Base-by-base conservation (phyloP, 1,140 invertebrate species). In the Diplogasteroides magnus region DNA sequence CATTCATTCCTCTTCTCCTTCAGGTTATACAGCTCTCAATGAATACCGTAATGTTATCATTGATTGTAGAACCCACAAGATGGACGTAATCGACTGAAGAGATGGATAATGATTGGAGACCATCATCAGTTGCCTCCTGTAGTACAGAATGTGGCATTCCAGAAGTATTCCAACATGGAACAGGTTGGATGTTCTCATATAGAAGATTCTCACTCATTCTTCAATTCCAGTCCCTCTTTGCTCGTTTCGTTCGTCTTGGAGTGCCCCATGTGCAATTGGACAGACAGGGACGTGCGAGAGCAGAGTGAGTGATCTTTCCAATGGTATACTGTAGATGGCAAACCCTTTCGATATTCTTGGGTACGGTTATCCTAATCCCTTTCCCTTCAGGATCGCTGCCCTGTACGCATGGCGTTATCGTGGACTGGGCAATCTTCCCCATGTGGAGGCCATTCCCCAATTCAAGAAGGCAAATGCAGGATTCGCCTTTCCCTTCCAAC, bases 21-120 rank as follows among this genome's bases (percentile, higher is more conserved):
- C 96, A 99, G 84, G 85, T 86, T 72, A 72, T n/a, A n/a, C n/a
- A n/a, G n/a, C n/a, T n/a, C n/a, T n/a, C n/a, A n/a, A n/a, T n/a
- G n/a, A n/a, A n/a, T n/a, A n/a, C n/a, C n/a, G n/a, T n/a, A n/a
- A n/a, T n/a, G n/a, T n/a, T n/a, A n/a, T n/a, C n/a, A n/a, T n/a
- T n/a, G n/a, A 27, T 68, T 73, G 31, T 73, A 86, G 83, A 98
- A 97, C 85, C 94, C 96, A 0, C 89, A 97, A 81, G 93, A 98
- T 82, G 94, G 94, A 1, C 89, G 89, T 58, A 98, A 95, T 84
- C 88, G 96, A 1, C 84, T 99, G 31, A 99, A 99, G 85, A 88
- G 97, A 15, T 99, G 97, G 96, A 97, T 99, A 64, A 99, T 99
- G 97, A 98, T 99, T 81, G 97, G 96, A 3, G 96, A 99, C 86